Conservation (phyloP, 1,140 invertebrate genomes). For the Lucilia sericata region DNA sequence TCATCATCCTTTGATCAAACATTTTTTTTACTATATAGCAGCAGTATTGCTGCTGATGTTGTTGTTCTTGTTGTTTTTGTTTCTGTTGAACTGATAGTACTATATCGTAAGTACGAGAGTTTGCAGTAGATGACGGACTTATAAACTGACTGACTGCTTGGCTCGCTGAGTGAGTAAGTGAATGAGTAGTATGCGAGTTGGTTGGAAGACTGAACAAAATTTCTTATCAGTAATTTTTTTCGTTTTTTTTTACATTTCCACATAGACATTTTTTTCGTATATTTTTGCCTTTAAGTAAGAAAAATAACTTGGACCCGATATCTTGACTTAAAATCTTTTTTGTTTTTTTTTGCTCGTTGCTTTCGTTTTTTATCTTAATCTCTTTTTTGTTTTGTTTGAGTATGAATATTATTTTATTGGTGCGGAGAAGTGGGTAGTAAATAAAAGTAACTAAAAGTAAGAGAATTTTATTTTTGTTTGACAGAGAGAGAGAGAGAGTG, state of each 20-base stretch:
- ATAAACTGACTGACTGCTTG: not conserved
- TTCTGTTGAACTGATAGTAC: conserved; percentile 23
- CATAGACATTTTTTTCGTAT: conserved; percentile 17
- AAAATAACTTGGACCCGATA: conserved; percentile 32
- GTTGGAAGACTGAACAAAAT: conserved; percentile 34
- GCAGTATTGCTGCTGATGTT: not conserved
- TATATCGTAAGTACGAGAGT: not conserved
- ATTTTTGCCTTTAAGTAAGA: conserved; percentile 34
- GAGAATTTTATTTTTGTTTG: not conserved
- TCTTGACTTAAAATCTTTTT: conserved; percentile 36
- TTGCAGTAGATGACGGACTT: not conserved
- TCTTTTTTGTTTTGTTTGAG: conserved; percentile 10
- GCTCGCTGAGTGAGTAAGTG: not conserved
- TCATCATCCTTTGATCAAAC: conserved; percentile 41
- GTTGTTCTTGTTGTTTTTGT: not conserved
- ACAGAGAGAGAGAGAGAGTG: not conserved
- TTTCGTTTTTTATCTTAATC: conserved; percentile 31
- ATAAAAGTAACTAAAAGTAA: not conserved
- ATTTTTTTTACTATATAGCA: not conserved
- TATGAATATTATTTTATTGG: conserved; percentile 8
- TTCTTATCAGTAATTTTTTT: conserved; percentile 36
- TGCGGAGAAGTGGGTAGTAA: not conserved
- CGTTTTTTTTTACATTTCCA: conserved; percentile 35
- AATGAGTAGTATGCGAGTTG: not conserved
- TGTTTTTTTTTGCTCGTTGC: conserved; percentile 7